Base-by-base conservation (phyloP, 2,888 invertebrate species). In the Subacronicta megacephala region DNA sequence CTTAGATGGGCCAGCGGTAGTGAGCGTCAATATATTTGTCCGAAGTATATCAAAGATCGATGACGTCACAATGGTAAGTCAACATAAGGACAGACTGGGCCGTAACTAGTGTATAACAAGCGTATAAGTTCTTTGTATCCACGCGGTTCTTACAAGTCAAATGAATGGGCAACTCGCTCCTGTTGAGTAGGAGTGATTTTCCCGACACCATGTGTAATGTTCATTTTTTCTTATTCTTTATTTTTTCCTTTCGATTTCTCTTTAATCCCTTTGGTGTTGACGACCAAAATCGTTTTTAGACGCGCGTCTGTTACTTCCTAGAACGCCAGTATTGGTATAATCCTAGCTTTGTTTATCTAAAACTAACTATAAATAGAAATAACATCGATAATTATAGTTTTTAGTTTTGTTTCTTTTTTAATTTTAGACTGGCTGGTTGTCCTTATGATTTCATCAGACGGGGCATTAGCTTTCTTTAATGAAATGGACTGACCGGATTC, bases 31-130 rank as follows among this genome's bases (percentile, higher is more conserved):
- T 97, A 98, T 99, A 96, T 98, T 98, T 97, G 97, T 99, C 95
- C 96, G 99, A 96, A 99, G 98, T 97, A 98, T 99, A 96, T 98
- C 98, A 95, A 98, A 98, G 96, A 99, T 99, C 96, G 98, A 99
- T 97, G 99, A 99, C 96, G 98, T 99, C 95, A 98, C 98, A 87
- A 99, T 99, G 99, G 99, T 99, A 97, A 98, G 98, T 98, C 93
- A 88, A 83, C 88, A 80, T 81, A 78, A 83, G 83, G 85, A 83
- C 85, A 83, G 86, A 84, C 89, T 84, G 87, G 89, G 85, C 87
- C 88, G 87, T 85, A 83, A 82, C 79, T 92, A 91, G 88, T 82
- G 79, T 88, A 81, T 86, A 86, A 81, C 82, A 80, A 61, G 76
- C 80, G 83, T 88, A 82, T 84, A 79, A 83, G 79, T 82, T 81